These are phyloP conservation scores for Ondatra zibethicus DNA, from an alignment of 2,113 vertebrate genomes.

Conservation along the genomic window DNA sequence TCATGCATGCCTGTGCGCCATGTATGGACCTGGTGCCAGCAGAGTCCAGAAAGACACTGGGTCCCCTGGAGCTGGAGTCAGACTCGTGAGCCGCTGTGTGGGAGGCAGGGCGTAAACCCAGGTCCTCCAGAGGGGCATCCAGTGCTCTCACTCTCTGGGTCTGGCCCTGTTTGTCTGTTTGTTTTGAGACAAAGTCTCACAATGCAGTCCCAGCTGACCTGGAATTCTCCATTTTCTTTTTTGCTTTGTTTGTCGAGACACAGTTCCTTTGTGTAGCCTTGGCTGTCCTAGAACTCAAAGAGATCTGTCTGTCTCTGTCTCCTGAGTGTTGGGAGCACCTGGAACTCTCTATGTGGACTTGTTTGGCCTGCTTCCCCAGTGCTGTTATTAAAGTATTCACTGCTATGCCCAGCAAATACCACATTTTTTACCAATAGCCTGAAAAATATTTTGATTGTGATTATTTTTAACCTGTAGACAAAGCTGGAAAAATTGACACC, in stretches of 20 bases:
- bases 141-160: neutral
- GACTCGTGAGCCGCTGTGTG: neutral
- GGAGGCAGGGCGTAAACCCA: neutral
- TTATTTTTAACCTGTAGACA: neutral
- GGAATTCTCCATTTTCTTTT: no score
- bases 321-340: neutral
- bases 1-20: neutral
- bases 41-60: neutral
- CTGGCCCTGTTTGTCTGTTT: neutral
- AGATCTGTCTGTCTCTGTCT: no score
- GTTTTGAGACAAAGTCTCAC: no score
- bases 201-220: no score
- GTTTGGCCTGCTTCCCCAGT: neutral
- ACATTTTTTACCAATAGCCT: conserved; percentile 5
- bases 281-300: no score
- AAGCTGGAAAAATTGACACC: neutral
- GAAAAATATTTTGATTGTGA: conserved; percentile 3
- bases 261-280: no score
- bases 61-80: neutral
- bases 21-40: neutral
- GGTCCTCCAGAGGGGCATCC: neutral
- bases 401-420: neutral
- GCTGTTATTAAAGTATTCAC: neutral
- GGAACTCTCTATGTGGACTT: neutral
- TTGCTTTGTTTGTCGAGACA: no score